Evolutionary conservation across 1,140 invertebrate genomes (phyloP), one percentile per base, ranked within the genome.

Genomic region (Drosophila sulfurigaster): DNA sequence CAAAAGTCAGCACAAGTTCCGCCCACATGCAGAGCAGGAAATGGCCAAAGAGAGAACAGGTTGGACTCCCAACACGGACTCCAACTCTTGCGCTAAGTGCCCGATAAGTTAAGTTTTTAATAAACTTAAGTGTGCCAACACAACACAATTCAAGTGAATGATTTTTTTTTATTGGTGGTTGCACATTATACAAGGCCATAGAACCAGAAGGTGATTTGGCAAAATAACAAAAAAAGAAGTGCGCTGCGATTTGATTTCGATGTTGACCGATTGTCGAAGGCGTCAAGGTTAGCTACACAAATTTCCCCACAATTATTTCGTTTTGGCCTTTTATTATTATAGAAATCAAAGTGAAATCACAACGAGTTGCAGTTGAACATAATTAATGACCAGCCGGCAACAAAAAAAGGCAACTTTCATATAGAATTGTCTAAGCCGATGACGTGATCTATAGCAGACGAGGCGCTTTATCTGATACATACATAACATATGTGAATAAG

Each of bases 21-120:
- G 85, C 85, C 85, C 85, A 89, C 85, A 79, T 78, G 65, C 73
- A 77, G 77, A 85, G 76, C 85, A 79, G 85, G 85, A 89, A 89
- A 86, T 85, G 65, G 73, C 68, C 78, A 63, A 38, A 32, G 32
- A 60, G 57, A 56, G 68, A 78, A 65, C 67, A 75, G 67, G 67
- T 70, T 71, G 43, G 10, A 20, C 20, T 20, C 51, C 38, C 13
- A 8, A 8, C 28, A 10, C 25, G 56, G 32, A 35, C 52, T 35
- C n/a, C 10, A 25, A 56, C 52, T 46, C 41, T 48, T 16, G 35
- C 28, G 54, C 56, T 28, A 68, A 75, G 60, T 69, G 60, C 35
- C 8, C 16, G 66, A 63, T 51, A 69, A n/a, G n/a, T n/a, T n/a
- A n/a, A n/a, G n/a, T n/a, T n/a, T n/a, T n/a, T n/a, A n/a, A n/a